Base-by-base conservation (phyloP, 92 coral and sea anemone genomes). In the Metridium senile region DNA sequence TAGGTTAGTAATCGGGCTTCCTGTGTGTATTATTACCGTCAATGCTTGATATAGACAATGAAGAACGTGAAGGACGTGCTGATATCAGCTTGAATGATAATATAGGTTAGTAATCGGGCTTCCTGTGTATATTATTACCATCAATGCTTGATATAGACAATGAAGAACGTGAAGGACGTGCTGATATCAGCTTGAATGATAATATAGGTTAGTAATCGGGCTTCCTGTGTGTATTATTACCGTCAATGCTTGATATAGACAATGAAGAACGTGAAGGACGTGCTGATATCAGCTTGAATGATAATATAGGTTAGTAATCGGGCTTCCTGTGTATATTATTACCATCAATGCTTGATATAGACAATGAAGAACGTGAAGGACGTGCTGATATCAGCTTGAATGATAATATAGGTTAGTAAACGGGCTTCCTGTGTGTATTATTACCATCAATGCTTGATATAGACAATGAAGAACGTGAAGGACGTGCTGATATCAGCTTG, bases 1-100 rank as follows among this genome's bases (percentile, higher is more conserved):
- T 68, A 23, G 84, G 84, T 79, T 1, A 70, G 54, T 68, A 18
- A 8, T n/a, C n/a, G n/a, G n/a, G n/a, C n/a, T n/a, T n/a, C n/a
- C n/a, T n/a, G n/a, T n/a, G n/a, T n/a, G n/a, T n/a, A n/a, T n/a
- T n/a, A n/a, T n/a, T n/a, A 17, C 57, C 80, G 26, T n/a, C n/a
- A 18, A 1, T 76, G 61, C 62, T 76, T 30, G 74, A 76, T 29
- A 51, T 76, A 4, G 81, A 76, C 74, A 76, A 46, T 18, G 81
- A 76, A 66, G 72, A 51, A 31, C 68, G 81, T 6, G 62, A 63
- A 32, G 81, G 81, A 21, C 26, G 26, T 46, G 64, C 81, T 2
- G 81, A 76, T 64, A 76, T 65, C 62, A 76, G 81, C 33, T 20
- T 76, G 20, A 65, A 59, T 57, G 75, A 79, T 20, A 79, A 52